These are phyloP conservation scores for Antheraea pernyi DNA, from an alignment of 1,140 invertebrate genomes.

Conservation along the genomic window DNA sequence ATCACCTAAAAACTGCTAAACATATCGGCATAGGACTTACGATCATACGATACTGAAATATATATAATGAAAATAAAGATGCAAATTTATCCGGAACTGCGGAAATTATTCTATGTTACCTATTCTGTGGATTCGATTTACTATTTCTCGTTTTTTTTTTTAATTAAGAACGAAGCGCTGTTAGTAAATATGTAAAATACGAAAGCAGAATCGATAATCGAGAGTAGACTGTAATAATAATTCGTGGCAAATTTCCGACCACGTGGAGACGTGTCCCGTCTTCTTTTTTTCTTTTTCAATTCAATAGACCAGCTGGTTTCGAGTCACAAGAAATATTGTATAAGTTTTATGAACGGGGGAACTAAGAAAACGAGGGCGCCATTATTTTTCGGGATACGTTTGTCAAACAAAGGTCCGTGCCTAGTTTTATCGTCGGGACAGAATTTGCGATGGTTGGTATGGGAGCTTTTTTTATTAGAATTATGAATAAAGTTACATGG, in stretches of 20 bases:
- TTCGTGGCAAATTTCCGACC: constrained; percentile 38
- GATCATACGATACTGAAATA: no score
- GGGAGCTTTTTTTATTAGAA: constrained; percentile 28
- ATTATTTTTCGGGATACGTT: constrained; percentile 39
- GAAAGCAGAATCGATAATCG: neutral
- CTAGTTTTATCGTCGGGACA: constrained; percentile 50
- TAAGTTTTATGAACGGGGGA: constrained; percentile 41
- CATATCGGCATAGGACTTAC: no score
- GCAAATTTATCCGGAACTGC: no score
- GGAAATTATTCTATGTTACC: no score
- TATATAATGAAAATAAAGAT: no score
- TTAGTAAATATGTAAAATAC: neutral
- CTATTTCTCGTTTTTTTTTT: no score
- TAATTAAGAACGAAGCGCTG: no score
- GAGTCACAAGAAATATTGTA: constrained; percentile 51
- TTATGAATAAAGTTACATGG: constrained; percentile 48
- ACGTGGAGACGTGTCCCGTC: constrained; percentile 37
- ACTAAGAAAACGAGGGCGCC: constrained; percentile 50
- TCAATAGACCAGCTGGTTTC: constrained; percentile 69
- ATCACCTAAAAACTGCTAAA: no score
- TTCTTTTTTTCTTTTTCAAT: constrained; percentile 37
- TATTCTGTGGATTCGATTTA: no score
- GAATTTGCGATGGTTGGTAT: constrained; percentile 45
- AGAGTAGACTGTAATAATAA: neutral
- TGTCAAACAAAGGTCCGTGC: constrained; percentile 33